These are phyloP conservation scores for Danionella dracula DNA, from an alignment of 2,797 vertebrate species.

Conservation along the genomic window DNA sequence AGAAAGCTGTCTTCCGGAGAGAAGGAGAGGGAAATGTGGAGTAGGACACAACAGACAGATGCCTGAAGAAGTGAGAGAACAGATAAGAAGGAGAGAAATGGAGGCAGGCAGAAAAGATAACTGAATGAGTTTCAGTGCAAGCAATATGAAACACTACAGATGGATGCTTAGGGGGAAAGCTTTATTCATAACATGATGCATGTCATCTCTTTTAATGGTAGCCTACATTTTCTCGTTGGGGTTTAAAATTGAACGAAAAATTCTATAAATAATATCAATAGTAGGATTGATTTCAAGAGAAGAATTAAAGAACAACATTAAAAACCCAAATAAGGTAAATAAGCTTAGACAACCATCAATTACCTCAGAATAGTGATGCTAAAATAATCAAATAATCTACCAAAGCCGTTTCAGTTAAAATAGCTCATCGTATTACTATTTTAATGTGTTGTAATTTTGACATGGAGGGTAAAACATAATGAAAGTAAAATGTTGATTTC, in stretches of 20 bases:
- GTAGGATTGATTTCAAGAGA: background rate
- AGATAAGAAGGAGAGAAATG: background rate
- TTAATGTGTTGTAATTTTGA: too few species aligned
- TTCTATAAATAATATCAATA: background rate
- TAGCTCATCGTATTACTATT: too few species aligned
- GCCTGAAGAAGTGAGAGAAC: background rate
- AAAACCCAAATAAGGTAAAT: too few species aligned
- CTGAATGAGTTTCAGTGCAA: background rate
- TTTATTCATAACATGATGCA: background rate
- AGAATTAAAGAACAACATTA: too few species aligned
- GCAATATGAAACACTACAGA: background rate
- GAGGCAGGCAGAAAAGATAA: background rate
- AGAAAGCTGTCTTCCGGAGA: constrained; percentile 14
- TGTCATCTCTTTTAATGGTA: background rate
- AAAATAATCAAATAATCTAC: too few species aligned
- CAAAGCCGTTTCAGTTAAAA: too few species aligned
- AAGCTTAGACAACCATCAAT: too few species aligned
- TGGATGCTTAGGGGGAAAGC: background rate
- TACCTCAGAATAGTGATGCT: too few species aligned
- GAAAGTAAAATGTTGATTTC: too few species aligned
- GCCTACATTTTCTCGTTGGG: background rate
- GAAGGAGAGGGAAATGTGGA: background rate
- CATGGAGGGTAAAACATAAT: too few species aligned
- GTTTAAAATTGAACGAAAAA: background rate
- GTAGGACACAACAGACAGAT: background rate